Evolutionary conservation across 2,113 vertebrate species (phyloP).

Genomic region (Chrysochloris asiatica): DNA sequence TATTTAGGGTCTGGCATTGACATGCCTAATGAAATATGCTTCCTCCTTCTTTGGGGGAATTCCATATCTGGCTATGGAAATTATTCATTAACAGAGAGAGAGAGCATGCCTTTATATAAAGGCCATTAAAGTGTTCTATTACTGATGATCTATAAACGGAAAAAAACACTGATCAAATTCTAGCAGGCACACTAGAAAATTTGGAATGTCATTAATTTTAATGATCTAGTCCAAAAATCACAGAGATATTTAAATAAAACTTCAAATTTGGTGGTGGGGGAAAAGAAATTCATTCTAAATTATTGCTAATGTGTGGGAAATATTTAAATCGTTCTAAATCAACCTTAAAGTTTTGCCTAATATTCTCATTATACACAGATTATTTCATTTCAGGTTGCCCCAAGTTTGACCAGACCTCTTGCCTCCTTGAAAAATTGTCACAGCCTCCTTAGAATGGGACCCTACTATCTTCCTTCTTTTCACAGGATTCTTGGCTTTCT

Average conservation of each 20-base stretch:
- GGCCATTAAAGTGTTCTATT: slow-evolving; percentile 87
- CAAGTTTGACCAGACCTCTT: neutral
- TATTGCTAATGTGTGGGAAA: slow-evolving; percentile 80
- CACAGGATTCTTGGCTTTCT: neutral
- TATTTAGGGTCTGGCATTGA: slow-evolving; percentile 83
- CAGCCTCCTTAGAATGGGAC: rapidly evolving
- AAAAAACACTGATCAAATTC: slow-evolving; percentile 80
- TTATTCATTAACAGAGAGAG: slow-evolving; percentile 70
- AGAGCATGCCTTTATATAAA: slow-evolving; percentile 39
- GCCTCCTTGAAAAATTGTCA: too few relatives aligned
- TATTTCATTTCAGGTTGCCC: neutral
- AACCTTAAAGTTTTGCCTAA: slow-evolving; percentile 63
- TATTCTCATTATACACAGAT: neutral
- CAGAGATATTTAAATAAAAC: slow-evolving; percentile 82
- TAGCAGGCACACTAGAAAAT: slow-evolving; percentile 77
- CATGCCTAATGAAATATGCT: slow-evolving; percentile 80
- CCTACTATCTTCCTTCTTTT: too few relatives aligned
- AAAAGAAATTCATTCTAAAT: slow-evolving; percentile 71
- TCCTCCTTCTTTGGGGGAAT: slow-evolving; percentile 81
- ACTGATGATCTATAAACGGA: slow-evolving; percentile 85
- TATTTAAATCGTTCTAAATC: slow-evolving; percentile 79
- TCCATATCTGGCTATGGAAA: slow-evolving; percentile 83
- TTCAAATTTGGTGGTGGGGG: slow-evolving; percentile 60
- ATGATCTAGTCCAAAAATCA: slow-evolving; percentile 82
- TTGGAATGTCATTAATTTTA: slow-evolving; percentile 85